Conservation (phyloP, 2,113 vertebrate genomes). For the Alexandromys fortis region DNA sequence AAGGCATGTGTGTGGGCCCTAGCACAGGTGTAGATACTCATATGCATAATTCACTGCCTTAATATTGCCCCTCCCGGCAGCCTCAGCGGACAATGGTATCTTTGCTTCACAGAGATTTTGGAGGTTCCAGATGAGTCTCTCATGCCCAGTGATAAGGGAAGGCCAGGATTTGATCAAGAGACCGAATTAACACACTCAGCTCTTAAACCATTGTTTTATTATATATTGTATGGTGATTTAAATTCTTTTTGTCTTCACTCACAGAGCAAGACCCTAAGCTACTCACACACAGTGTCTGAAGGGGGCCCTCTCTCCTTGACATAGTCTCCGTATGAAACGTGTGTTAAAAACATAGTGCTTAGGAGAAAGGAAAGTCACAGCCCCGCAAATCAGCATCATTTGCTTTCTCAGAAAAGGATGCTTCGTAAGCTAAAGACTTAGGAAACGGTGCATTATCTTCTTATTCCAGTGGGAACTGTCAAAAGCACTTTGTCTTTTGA, state of each 20-base stretch:
- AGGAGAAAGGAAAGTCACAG: not conserved
- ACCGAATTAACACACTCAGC: not conserved
- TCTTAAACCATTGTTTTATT: not conserved
- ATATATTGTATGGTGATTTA: not conserved
- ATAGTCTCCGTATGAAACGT: not conserved
- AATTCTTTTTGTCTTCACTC: not conserved
- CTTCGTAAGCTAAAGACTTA: slow-evolving; percentile 13
- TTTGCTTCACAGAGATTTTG: not conserved
- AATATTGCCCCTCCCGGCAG: not conserved
- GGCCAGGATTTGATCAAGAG: not conserved
- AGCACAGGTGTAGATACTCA: not conserved
- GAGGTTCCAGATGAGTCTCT: not conserved
- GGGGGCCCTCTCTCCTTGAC: not conserved
- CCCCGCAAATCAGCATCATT: not conserved
- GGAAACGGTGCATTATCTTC: not conserved
- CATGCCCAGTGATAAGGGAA: not conserved
- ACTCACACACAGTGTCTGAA: not conserved
- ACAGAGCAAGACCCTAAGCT: not conserved
- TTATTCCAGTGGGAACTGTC: not conserved
- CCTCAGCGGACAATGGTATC: not conserved
- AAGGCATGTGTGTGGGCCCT: not conserved
- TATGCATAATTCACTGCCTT: not conserved
- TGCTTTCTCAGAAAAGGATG: not conserved
- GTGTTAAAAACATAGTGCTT: not conserved
- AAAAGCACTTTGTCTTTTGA: not conserved